These are phyloP conservation scores for Columba guinea DNA, from an alignment of 2,797 vertebrate genomes.

Conservation along the genomic window DNA sequence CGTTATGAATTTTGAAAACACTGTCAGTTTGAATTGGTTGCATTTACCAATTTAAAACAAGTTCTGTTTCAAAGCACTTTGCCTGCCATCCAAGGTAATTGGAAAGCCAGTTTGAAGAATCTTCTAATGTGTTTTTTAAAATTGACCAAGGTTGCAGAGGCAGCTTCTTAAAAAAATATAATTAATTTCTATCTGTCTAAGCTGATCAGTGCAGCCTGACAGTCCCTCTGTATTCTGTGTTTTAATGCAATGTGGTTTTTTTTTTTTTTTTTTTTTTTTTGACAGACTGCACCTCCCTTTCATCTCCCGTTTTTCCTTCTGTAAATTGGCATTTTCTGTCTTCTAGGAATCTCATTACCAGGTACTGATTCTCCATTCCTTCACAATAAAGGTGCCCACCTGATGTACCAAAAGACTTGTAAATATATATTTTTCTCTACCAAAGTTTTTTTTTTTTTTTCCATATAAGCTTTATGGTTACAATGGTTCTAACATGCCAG, in stretches of 20 bases:
- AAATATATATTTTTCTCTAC: slow-evolving; percentile 59
- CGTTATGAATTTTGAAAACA: slow-evolving; percentile 71
- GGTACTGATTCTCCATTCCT: slow-evolving; percentile 56
- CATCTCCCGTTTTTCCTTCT: slow-evolving; percentile 63
- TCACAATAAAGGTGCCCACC: slow-evolving; percentile 61
- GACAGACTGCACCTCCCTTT: slow-evolving; percentile 63
- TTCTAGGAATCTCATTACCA: slow-evolving; percentile 73
- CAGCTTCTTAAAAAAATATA: slow-evolving; percentile 77
- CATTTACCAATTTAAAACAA: slow-evolving; percentile 75
- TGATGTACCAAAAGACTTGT: slow-evolving; percentile 39
- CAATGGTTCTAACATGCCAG: slow-evolving; percentile 49
- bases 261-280: slow-evolving; percentile 53
- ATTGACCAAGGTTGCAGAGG: slow-evolving; percentile 73
- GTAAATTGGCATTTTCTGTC: slow-evolving; percentile 77
- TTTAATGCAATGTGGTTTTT: slow-evolving; percentile 61
- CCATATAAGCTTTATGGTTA: slow-evolving; percentile 50
- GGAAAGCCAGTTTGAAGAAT: slow-evolving; percentile 77
- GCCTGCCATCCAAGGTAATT: slow-evolving; percentile 74
- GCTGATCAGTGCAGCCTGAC: slow-evolving; percentile 71
- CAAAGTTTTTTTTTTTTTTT: slow-evolving; percentile 8
- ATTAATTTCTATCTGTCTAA: slow-evolving; percentile 80
- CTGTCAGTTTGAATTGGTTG: slow-evolving; percentile 66
- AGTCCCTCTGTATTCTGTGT: slow-evolving; percentile 69
- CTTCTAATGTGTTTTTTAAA: slow-evolving; percentile 73
- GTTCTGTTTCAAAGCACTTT: slow-evolving; percentile 72